Percentiles rank a stretch among this genome's conserved stretches.
These are phyloP conservation scores for Heliconius congener DNA, from an alignment of 1,140 invertebrate genomes.

Conservation along the genomic window DNA sequence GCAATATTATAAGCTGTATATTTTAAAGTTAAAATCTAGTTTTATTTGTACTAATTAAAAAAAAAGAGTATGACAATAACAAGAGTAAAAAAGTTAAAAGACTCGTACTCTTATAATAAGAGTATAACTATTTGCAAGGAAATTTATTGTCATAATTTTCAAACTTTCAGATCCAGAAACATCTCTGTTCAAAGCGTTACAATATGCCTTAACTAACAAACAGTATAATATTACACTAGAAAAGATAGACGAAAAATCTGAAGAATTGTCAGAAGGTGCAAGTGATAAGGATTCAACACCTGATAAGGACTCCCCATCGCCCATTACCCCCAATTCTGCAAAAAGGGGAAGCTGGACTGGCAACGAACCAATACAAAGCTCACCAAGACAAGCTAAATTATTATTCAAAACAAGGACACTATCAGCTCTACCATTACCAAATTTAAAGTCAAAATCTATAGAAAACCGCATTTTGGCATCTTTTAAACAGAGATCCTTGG, in stretches of 20 bases:
- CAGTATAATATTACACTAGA: constrained; percentile 27
- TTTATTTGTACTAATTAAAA: too few relatives aligned
- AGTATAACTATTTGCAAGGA: too few relatives aligned
- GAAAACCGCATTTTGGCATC: constrained; percentile 71
- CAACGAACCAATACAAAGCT: constrained; percentile 57
- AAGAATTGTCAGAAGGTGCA: constrained; percentile 50
- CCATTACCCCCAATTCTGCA: constrained; percentile 57
- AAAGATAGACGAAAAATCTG: constrained; percentile 45
- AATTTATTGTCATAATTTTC: background rate
- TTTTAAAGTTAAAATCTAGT: too few relatives aligned
- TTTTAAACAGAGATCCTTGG: constrained; percentile 71
- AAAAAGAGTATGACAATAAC: too few relatives aligned
- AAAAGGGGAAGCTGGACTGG: constrained; percentile 66
- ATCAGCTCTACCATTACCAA: constrained; percentile 71
- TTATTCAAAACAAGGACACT: constrained; percentile 77
- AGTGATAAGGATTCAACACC: constrained; percentile 65
- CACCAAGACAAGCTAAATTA: constrained; percentile 66
- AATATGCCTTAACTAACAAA: constrained; percentile 55
- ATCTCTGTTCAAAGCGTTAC: constrained; percentile 58
- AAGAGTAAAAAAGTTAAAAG: too few relatives aligned
- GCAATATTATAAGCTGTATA: too few relatives aligned
- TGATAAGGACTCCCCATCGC: constrained; percentile 62
- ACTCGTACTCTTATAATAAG: too few relatives aligned
- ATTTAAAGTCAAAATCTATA: constrained; percentile 61
- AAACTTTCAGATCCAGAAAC: constrained; percentile 61